Evolutionary conservation across 1,140 invertebrate species (phyloP), one percentile per base, ranked within the genome.

Genomic region (Cotesia typhae): DNA sequence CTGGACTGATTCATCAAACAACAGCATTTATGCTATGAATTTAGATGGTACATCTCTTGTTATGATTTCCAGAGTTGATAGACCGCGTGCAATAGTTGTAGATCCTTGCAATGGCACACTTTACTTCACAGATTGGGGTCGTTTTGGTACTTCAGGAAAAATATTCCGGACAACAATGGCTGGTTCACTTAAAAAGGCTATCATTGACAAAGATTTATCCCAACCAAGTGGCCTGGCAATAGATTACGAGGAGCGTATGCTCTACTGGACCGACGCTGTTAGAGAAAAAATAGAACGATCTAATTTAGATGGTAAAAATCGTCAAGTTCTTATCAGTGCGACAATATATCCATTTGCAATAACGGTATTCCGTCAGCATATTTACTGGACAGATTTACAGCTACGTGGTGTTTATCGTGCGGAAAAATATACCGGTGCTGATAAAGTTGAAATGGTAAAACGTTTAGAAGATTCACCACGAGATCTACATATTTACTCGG

Each of bases 201-300:
- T 99, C 14, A 92, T 99, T 0, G 93, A 95, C 38, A 93, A 92
- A 78, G 95, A 98, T 74, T 85, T 99, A 0, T 96, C 96, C 0
- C 96, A 98, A 84, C 97, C 98, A 0, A 98, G 96, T 80, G 98
- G 98, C 28, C 87, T 99, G 20, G 95, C 97, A 0, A 95, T 99
- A 41, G 98, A 99, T 87, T 99, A 96, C 80, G 96, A 98, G 35
- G 96, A 98, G 28, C 90, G 92, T 17, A 96, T 95, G 89, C 85
- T 99, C 0, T 99, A 99, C 81, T 99, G 98, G 97, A 98, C 97
- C 0, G 98, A 99, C 86, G 97, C 97, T 0, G 94, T 98, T 0
- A 88, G 95, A 41, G 97, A 99, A 82, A 99, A 98, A 84, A 99
- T 99, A 74, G 98, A 99, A 88, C 87, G 96, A 17, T 94, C 95